A percentile compares a stretch with the other conserved stretches of the same genome.
These are phyloP conservation scores for Melanerpes formicivorus DNA, from an alignment of 2,113 vertebrate species.

Conservation along the genomic window DNA sequence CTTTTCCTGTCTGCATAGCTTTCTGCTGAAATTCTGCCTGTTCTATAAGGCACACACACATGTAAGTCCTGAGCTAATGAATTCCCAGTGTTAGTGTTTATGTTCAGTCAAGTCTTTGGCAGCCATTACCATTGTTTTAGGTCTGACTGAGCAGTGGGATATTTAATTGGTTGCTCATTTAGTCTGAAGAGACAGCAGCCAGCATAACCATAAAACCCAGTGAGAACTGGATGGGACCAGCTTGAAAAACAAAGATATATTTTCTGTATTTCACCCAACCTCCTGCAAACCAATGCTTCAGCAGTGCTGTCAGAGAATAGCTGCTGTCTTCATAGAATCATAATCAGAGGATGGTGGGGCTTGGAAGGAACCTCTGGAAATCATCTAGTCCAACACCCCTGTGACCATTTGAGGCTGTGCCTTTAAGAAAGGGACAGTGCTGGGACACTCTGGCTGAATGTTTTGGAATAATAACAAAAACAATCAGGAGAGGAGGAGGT, in stretches of 20 bases:
- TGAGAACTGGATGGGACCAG: conserved; percentile 25
- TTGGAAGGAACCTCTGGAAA: too few species aligned
- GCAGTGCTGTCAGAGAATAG: neutral
- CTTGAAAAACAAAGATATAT: conserved; percentile 6
- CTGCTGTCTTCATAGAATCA: neutral
- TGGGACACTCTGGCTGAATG: too few species aligned
- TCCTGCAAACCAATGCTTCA: neutral
- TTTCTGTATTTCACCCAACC: conserved; percentile 18
- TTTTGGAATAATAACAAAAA: too few species aligned
- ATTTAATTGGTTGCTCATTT: conserved; percentile 61
- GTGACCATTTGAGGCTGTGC: too few species aligned
- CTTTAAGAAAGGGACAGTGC: too few species aligned
- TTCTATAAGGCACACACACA: neutral
- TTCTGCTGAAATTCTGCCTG: neutral
- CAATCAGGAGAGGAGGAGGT: too few species aligned
- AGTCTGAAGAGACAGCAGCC: conserved; percentile 37
- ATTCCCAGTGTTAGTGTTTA: conserved; percentile 27
- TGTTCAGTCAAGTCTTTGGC: conserved; percentile 28
- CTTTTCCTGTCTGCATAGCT: neutral
- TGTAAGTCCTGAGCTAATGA: conserved; percentile 2
- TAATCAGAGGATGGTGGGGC: too few species aligned
- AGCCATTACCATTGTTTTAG: conserved; percentile 25
- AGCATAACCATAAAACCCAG: conserved; percentile 21
- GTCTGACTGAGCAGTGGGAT: conserved; percentile 28
- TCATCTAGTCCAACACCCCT: too few species aligned